Base-by-base conservation (phyloP, 1,140 invertebrate species). In the Eupristina koningsbergeri region DNA sequence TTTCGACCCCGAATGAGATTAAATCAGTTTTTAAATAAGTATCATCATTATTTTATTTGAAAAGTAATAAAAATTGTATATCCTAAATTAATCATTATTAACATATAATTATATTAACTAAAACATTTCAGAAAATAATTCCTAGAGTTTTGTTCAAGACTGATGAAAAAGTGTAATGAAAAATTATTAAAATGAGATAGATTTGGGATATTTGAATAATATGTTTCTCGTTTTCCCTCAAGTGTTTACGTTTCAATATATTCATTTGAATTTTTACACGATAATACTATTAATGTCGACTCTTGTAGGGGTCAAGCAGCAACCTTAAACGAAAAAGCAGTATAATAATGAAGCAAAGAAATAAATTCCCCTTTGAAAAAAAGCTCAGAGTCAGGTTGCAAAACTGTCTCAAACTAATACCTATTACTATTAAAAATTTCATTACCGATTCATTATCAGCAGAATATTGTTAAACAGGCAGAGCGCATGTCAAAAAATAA, bases 391-490 rank as follows among this genome's bases (percentile, higher is more conserved):
- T 26, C 26, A 31, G 41, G 3, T 26, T 45, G 47, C 1, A 53
- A 31, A 47, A 53, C 29, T 36, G 26, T 29, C 58, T 36, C 58
- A 45, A 19, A 67, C 76, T 45, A 1, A 64, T 26, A 79, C 6
- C 64, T 64, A 39, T 80, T 45, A 45, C 41, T 11, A 45, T 45
- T 80, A 80, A 63, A 77, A 45, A 69, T 47, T 41, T 63, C 63
- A 80, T 80, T 80, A 80, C 41, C n/a, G 39, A 36, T 53, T 45
- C 64, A 80, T 71, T 71, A 73, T 81, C 47, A 26, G 0, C 22
- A 45, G 0, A 71, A 41, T 45, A 80, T 80, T 47, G 41, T 80
- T 80, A 41, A 80, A 29, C 78, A 17, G 22, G 22, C 41, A 31
- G 0, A n/a, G 26, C n/a, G 34, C 26, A 45, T 22, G 1, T 61